These are phyloP conservation scores for Anoplophora glabripennis DNA, from an alignment of 1,140 invertebrate genomes.

Conservation along the genomic window DNA sequence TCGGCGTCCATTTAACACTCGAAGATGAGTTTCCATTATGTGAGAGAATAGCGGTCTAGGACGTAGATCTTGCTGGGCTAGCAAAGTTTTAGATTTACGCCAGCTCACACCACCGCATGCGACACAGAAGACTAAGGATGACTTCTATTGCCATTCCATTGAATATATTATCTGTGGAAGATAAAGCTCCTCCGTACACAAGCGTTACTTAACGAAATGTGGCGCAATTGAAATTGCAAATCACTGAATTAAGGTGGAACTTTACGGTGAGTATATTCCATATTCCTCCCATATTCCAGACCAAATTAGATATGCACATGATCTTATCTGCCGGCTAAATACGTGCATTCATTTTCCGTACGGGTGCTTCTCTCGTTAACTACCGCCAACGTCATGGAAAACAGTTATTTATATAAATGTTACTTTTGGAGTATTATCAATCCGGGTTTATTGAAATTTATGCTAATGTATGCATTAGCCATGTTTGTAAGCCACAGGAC, in stretches of 20 bases:
- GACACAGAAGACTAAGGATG: conserved; percentile 1
- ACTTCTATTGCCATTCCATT: conserved; percentile 17
- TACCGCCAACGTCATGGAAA: no score
- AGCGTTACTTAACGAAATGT: conserved; percentile 30
- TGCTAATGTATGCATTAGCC: no score
- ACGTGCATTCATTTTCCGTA: no score
- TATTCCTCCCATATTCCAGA: not conserved
- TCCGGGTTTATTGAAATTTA: no score
- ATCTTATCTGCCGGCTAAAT: not conserved
- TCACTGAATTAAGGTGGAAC: conserved; percentile 21
- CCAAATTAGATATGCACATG: conserved; percentile 3
- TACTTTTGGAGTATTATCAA: no score
- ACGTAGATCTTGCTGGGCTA: not conserved
- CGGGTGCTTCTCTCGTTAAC: no score
- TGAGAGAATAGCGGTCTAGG: not conserved
- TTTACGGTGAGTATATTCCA: conserved; percentile 6
- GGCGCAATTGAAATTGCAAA: conserved; percentile 33
- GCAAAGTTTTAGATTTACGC: conserved; percentile 1
- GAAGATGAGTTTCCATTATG: no score
- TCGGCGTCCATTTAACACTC: no score
- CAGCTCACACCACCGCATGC: conserved; percentile 2
- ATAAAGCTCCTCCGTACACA: conserved; percentile 20
- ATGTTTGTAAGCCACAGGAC: no score
- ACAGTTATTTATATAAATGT: no score
- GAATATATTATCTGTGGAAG: conserved; percentile 24